Evolutionary conservation across 2,113 vertebrate genomes (phyloP).

Genomic region (Recurvirostra avosetta): DNA sequence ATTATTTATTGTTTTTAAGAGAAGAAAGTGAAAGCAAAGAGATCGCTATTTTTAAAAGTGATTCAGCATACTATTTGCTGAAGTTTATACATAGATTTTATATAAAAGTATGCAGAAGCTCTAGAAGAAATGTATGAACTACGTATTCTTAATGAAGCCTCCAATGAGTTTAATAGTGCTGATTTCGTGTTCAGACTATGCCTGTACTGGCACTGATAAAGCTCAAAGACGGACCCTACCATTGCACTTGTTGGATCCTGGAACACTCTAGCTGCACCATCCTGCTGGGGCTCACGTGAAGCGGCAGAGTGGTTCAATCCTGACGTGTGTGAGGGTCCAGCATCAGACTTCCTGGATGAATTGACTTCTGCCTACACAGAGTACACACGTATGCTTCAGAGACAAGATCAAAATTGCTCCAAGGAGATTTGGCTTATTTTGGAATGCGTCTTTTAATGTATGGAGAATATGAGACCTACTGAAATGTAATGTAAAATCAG

Average conservation of each 20-base stretch:
- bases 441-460: background rate
- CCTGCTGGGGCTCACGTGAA: constrained; percentile 56
- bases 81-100: background rate
- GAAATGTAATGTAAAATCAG: background rate
- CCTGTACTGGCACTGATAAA: background rate
- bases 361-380: constrained; percentile 74
- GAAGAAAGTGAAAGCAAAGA: background rate
- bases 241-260: constrained; percentile 47
- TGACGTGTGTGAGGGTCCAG: constrained; percentile 32
- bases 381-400: background rate
- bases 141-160: background rate
- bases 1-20: background rate
- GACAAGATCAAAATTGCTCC: background rate
- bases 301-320: constrained; percentile 46
- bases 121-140: background rate
- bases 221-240: constrained; percentile 40
- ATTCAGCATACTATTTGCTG: background rate
- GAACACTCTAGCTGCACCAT: constrained; percentile 35
- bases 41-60: background rate
- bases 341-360: constrained; percentile 69
- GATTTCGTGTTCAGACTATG: background rate
- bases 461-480: background rate
- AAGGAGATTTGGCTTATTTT: background rate
- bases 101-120: background rate
- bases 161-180: background rate